These are phyloP conservation scores for Brachyrhaphis roseni DNA, from an alignment of 2,797 vertebrate species.

Conservation along the genomic window DNA sequence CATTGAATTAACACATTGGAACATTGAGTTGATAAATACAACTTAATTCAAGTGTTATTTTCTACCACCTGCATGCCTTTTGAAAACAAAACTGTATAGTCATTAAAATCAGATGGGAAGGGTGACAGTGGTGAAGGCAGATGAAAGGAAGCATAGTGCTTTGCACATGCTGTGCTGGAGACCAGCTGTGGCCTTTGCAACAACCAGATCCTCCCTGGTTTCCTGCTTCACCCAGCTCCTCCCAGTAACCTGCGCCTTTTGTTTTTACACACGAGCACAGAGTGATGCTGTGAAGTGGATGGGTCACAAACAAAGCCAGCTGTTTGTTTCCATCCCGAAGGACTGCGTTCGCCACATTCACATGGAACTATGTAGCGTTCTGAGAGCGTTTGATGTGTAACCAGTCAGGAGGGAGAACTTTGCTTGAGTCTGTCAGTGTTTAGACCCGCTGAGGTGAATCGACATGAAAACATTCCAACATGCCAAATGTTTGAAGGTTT, in stretches of 20 bases:
- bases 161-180: background rate
- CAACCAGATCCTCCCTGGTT: background rate
- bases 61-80: background rate
- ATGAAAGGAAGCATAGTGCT: background rate
- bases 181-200: background rate
- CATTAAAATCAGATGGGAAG: background rate
- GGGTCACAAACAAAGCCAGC: conserved; percentile 26
- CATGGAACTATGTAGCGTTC: background rate
- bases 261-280: conserved; percentile 3
- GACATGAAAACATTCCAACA: background rate
- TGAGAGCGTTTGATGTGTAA: background rate
- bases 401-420: background rate
- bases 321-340: background rate
- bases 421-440: background rate
- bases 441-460: background rate
- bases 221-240: background rate
- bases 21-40: background rate
- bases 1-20: background rate
- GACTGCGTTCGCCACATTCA: background rate
- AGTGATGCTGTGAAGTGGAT: conserved; percentile 18
- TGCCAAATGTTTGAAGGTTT: background rate
- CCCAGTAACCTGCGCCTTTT: conserved; percentile 11
- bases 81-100: background rate
- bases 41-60: background rate
- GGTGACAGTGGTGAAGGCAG: background rate